These are phyloP conservation scores for Amphibalanus amphitrite DNA, from an alignment of 1,140 invertebrate genomes.

Conservation along the genomic window DNA sequence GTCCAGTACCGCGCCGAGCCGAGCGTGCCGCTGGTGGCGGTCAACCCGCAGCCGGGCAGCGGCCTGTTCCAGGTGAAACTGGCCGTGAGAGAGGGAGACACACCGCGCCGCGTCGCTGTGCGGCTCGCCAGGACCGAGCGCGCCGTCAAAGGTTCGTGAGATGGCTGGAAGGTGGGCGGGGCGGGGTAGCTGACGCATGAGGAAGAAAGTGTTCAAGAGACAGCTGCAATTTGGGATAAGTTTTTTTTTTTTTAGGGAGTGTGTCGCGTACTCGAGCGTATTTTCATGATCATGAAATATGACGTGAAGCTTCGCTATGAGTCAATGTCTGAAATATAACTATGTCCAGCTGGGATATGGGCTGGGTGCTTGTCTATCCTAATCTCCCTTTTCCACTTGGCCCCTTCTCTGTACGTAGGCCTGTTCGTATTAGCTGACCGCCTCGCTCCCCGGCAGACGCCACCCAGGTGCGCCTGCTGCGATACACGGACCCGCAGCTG, in stretches of 20 bases:
- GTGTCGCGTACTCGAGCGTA: too few species aligned
- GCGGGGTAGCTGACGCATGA: neutral
- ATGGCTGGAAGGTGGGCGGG: too few species aligned
- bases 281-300: neutral
- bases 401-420: too few species aligned
- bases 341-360: too few species aligned
- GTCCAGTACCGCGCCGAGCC: slow-evolving; percentile 46
- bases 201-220: too few species aligned
- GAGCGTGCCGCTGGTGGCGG: slow-evolving; percentile 38
- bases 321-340: too few species aligned
- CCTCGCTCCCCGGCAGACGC: slow-evolving; percentile 14
- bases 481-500: slow-evolving; percentile 49
- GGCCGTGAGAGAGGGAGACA: slow-evolving; percentile 47
- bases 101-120: slow-evolving; percentile 36
- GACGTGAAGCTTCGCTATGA: neutral
- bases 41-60: slow-evolving; percentile 52
- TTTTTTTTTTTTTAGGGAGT: too few species aligned
- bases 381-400: too few species aligned
- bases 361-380: too few species aligned
- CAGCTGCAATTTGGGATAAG: too few species aligned
- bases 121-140: slow-evolving; percentile 43
- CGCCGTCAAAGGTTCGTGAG: slow-evolving; percentile 52
- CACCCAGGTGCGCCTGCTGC: slow-evolving; percentile 44
- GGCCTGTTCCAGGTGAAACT: slow-evolving; percentile 49
- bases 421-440: too few species aligned